Evolutionary conservation across 2,888 invertebrate genomes (phyloP), one percentile per base, ranked within the genome.

Genomic region (Mellilla xanthometata): DNA sequence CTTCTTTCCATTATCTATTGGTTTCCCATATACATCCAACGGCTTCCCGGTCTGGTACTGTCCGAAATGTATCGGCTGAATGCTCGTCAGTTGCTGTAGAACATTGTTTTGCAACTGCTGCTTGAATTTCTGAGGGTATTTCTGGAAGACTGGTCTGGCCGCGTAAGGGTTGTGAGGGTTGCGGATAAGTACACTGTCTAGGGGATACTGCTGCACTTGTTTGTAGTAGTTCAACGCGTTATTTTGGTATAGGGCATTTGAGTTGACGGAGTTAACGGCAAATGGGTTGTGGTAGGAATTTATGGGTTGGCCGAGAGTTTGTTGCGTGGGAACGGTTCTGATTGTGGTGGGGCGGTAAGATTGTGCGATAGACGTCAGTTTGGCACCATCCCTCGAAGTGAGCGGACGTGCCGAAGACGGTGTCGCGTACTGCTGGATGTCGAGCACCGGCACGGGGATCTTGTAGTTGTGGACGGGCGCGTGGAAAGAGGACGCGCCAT

Each of bases 221-320:
- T 89, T 90, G 66, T 83, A 87, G 42, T 82, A 82, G 12, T 75
- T 65, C 1, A 74, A 54, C 0, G 74, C 79, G 40, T 79, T 81
- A 11, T 32, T 50, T 6, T 49, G 50, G 19, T 34, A 62, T 1
- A 74, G 49, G 0, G 71, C 79, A 43, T 79, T 80, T 4, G 7
- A 3, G 15, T 3, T 19, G 15, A 19, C 6, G 15, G 56, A 74
- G 82, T 45, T 78, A 80, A 78, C 60, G 0, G 78, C 66, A 52
- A 85, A 90, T 0, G 90, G 90, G 39, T 90, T 90, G 53, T 86
- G 75, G 53, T 90, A 90, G 0, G 84, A 74, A 56, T 77, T 89
- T 44, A 90, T 82, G 1, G 90, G 90, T 53, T 90, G 88, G 53
- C 87, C 86, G 3, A 63, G 72, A 0, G 71, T 62, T 4, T 70